phyloP scores from a whole-genome alignment of 2,797 vertebrate species.

The Platyrinchus mystaceus region DNA sequence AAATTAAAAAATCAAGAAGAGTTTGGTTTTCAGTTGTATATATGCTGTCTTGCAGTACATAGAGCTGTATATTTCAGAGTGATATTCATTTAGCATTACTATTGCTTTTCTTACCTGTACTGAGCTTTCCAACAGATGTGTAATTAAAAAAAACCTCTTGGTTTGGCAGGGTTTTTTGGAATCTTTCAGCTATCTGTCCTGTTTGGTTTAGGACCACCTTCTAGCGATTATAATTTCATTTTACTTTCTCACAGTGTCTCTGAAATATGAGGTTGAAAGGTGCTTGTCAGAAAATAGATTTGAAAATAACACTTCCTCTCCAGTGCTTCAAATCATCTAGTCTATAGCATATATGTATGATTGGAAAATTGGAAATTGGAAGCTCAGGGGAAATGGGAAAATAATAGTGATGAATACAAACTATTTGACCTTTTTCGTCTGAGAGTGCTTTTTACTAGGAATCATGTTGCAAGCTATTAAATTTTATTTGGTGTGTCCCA shows the following conservation, averaged over 20 bases:
- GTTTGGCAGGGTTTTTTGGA: neutral
- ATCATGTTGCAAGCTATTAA: constrained; percentile 58
- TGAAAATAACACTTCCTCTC: constrained; percentile 62
- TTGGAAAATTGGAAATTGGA: constrained; percentile 67
- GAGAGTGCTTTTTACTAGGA: constrained; percentile 37
- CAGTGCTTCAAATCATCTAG: constrained; percentile 53
- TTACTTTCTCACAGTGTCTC: constrained; percentile 30
- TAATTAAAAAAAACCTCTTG: neutral
- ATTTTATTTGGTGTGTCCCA: constrained; percentile 46
- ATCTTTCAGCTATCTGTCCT: constrained; percentile 2
- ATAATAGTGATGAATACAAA: constrained; percentile 60
- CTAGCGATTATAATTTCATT: constrained; percentile 37
- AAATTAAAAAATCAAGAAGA: neutral
- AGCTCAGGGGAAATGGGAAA: constrained; percentile 50
- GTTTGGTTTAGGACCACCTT: constrained; percentile 22
- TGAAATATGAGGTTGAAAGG: constrained; percentile 55
- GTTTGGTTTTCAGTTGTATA: neutral
- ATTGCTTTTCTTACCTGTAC: neutral
- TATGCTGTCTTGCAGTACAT: neutral
- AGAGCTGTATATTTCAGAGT: neutral
- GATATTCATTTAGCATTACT: neutral
- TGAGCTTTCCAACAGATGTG: neutral
- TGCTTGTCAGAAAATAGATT: constrained; percentile 64
- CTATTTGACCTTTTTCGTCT: constrained; percentile 59
- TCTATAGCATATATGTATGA: constrained; percentile 17